Evolutionary conservation across 2,888 invertebrate genomes (phyloP), one percentile per base, ranked within the genome.

Genomic region (Athalia cordata): DNA sequence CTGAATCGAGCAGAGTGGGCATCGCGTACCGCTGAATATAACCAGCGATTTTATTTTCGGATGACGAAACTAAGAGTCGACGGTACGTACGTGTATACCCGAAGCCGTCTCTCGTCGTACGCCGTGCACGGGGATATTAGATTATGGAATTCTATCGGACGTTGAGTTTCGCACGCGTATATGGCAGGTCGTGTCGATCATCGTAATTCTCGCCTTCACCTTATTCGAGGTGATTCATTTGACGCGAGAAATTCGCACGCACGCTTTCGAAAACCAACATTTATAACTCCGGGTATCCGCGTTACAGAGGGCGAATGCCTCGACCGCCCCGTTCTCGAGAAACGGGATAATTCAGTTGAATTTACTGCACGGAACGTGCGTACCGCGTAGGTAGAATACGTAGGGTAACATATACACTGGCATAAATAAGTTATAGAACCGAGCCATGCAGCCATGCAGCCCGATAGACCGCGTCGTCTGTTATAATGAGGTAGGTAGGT

Each of bases 41-140:
- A 29, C 29, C 2, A 29, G 29, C 29, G 29, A 29, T 29, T n/a
- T n/a, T n/a, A 29, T 29, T 29, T 29, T 29, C 29, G 2, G 29
- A 29, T 29, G 29, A 29, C 29, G 29, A 29, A 29, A 83, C 80
- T n/a, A n/a, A n/a, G n/a, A n/a, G n/a, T n/a, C n/a, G n/a, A n/a
- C n/a, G n/a, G n/a, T n/a, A n/a, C n/a, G n/a, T n/a, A 84, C 83
- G 83, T 83, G 61, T 61, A 13, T 61, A 61, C 11, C 45, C 57
- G 57, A 55, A 57, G 13, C 57, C 45, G 61, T 62, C 74, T 55
- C 74, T 50, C 13, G 74, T 74, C 61, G 74, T 62, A 49, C 55
- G 9, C 50, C 7, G 70, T 49, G 61, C 74, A 29, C 45, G 61
- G 61, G 74, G 74, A 74, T 47, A 49, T 74, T 61, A 13, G 61